Base-by-base conservation (phyloP, 2,888 invertebrate species). In the Lasioglossum marginatum region DNA sequence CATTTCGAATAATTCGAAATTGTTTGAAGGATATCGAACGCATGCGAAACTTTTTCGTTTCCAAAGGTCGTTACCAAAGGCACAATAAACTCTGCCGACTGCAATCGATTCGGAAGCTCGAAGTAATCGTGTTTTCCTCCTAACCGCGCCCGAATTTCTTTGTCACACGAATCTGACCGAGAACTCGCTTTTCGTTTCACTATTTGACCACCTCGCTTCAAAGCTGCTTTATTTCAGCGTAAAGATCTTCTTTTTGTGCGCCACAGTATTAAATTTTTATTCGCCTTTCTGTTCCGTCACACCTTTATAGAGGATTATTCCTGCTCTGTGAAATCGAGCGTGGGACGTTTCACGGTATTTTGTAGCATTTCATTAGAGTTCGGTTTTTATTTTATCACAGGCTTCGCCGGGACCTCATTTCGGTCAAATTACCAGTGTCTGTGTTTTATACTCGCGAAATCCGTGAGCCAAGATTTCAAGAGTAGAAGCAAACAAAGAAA, bases 101-200 rank as follows among this genome's bases (percentile, higher is more conserved):
- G 63, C 63, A n/a, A 1, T 27, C 27, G 60, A 66, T 66, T 79
- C 37, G 31, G 48, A 60, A 71, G 76, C 66, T 72, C n/a, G 19
- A n/a, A 34, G 14, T 19, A 16, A 57, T 23, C 52, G 57, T 40
- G 23, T 57, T 37, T 27, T 10, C 52, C 66, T 43, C 52, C 34
- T 19, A 72, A 63, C 19, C 37, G 19, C 37, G 23, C 79, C 23
- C 27, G 48, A 63, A 37, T 66, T 19, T 34, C 66, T 66, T 34
- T 66, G 34, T 66, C 66, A 19, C 34, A 1, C 66, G 66, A 31
- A 31, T 34, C 66, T 34, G 34, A 34, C 66, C 34, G 23, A 43
- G 40, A 43, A 60, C n/a, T 34, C n/a, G 31, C 19, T 6, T 52
- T 43, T 16, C 66, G 8, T 66, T 72, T 27, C 2, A 66, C 23